phyloP scores from a whole-genome alignment of 2,888 invertebrate species.

The Apodemia zela region DNA sequence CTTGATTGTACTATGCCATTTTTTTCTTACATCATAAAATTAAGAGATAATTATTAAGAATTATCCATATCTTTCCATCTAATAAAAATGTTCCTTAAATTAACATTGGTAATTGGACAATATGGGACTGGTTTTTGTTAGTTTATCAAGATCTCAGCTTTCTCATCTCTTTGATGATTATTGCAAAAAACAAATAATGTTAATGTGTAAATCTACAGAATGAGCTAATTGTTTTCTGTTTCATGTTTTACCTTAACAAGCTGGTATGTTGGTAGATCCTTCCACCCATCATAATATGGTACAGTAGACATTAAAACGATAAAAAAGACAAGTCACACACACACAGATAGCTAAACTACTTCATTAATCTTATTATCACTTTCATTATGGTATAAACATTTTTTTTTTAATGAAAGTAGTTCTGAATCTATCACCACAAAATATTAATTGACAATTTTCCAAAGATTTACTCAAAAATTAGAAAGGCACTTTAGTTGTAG shows the following conservation, averaged over 20 bases:
- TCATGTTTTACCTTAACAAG: slow-evolving; percentile 82
- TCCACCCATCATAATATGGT: slow-evolving; percentile 77
- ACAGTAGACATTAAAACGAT: slow-evolving; percentile 76
- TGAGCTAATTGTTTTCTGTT: slow-evolving; percentile 61
- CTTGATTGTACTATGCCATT: no score
- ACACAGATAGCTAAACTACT: slow-evolving; percentile 66
- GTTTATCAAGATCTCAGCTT: background rate
- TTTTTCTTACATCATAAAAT: no score
- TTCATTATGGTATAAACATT: slow-evolving; percentile 30
- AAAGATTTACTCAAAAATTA: background rate
- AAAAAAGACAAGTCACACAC: slow-evolving; percentile 78
- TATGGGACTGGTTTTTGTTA: background rate
- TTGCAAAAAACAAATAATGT: slow-evolving; percentile 1
- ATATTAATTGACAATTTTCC: background rate
- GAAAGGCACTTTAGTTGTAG: background rate
- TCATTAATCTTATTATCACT: slow-evolving; percentile 25
- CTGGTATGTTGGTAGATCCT: slow-evolving; percentile 84
- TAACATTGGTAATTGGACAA: background rate
- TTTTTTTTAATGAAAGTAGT: slow-evolving; percentile 20
- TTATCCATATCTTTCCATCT: no score
- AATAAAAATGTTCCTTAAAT: background rate
- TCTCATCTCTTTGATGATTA: slow-evolving; percentile 8
- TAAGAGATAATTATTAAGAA: no score
- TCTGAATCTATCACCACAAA: background rate
- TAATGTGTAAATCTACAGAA: slow-evolving; percentile 75